A percentile compares a stretch with the other conserved stretches of the same genome.
Conservation (phyloP, 2,888 invertebrate genomes). For the Hylaea fasciaria region DNA sequence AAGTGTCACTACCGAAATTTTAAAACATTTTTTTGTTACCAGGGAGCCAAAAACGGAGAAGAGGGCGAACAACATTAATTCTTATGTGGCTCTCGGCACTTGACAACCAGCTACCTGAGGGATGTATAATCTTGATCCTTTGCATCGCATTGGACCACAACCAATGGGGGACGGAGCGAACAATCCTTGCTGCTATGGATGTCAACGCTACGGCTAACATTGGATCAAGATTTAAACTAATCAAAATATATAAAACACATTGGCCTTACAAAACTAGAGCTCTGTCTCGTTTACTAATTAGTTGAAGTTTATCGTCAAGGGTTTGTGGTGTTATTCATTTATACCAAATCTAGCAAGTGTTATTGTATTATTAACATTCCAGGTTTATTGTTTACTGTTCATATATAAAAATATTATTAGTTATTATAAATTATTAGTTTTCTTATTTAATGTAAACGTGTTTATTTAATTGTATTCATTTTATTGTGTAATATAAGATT, state of each 20-base stretch:
- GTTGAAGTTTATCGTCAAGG: conserved; percentile 50
- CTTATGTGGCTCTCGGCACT: conserved; percentile 90
- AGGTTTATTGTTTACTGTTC: conserved; percentile 78
- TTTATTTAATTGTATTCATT: conserved; percentile 78
- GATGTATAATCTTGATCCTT: conserved; percentile 78
- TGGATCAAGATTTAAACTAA: conserved; percentile 62
- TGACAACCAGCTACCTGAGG: conserved; percentile 87
- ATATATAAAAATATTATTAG: conserved; percentile 69
- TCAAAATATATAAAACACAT: conserved; percentile 46
- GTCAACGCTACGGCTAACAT: conserved; percentile 56
- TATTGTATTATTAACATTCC: conserved; percentile 83
- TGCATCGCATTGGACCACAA: conserved; percentile 67
- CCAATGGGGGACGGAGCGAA: conserved; percentile 60
- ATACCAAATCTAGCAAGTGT: conserved; percentile 77
- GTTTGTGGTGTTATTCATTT: conserved; percentile 72
- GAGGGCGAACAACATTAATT: conserved; percentile 94
- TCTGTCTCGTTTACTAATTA: conserved; percentile 65
- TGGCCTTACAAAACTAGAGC: conserved; percentile 49
- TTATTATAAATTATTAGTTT: conserved; percentile 68
- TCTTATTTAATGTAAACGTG: conserved; percentile 68
- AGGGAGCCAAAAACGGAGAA: conserved; percentile 94
- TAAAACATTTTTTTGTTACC: conserved; percentile 47
- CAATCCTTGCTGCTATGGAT: conserved; percentile 52
- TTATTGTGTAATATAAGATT: conserved; percentile 80
- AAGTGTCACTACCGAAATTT: not conserved